A percentile compares a stretch with the other conserved stretches of the same genome.
phyloP scores from a whole-genome alignment of 64 coral and sea anemone species.

The Dendrophyllia cribrosa region DNA sequence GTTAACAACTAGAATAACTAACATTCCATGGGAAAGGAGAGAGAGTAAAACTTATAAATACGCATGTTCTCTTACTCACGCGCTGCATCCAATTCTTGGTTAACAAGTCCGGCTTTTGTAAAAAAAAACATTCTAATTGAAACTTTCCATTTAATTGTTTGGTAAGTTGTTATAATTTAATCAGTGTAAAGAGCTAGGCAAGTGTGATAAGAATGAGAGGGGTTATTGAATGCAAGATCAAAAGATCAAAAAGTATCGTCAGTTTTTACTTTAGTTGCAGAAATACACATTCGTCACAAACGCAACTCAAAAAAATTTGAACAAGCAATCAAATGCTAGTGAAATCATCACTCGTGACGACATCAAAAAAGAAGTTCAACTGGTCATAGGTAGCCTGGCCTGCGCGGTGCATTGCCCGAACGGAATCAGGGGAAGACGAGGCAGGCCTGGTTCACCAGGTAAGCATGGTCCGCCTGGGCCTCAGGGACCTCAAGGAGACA shows the following conservation, averaged over 20 bases:
- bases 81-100: too few relatives aligned
- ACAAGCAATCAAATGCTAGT: not conserved
- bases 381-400: conserved; percentile 5
- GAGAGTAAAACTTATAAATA: too few relatives aligned
- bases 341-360: conserved; percentile 1
- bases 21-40: too few relatives aligned
- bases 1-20: too few relatives aligned
- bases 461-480: not conserved
- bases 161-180: too few relatives aligned
- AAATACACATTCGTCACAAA: not conserved
- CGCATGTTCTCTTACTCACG: too few relatives aligned
- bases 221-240: too few relatives aligned
- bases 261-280: not conserved
- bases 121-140: too few relatives aligned
- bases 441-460: conserved; percentile 20
- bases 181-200: too few relatives aligned
- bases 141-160: too few relatives aligned
- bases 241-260: not conserved
- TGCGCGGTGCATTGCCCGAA: conserved; percentile 37
- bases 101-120: too few relatives aligned
- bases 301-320: not conserved
- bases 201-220: too few relatives aligned
- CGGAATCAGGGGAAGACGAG: conserved; percentile 55
- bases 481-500: conserved; percentile 37
- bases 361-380: conserved; percentile 18